phyloP scores from a whole-genome alignment of 2,113 vertebrate species.

The Accipiter cooperii region DNA sequence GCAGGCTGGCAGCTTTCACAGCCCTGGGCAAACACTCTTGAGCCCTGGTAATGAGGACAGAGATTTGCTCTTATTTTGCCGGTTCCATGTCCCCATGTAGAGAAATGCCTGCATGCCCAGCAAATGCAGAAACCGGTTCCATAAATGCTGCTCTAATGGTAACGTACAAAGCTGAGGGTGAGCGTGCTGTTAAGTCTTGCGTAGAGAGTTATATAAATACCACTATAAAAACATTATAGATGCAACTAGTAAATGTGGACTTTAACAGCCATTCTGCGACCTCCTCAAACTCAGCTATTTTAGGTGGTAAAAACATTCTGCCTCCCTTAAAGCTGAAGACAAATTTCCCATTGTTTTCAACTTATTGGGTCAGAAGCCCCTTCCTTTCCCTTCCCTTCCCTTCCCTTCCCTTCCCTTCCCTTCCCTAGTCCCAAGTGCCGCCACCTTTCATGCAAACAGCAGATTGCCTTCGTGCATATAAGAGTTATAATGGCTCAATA shows the following conservation, averaged over 20 bases:
- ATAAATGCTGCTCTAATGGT: background rate
- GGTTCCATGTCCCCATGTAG: background rate
- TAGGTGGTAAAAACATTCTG: background rate
- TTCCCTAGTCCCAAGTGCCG: too few species aligned
- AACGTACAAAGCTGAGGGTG: background rate
- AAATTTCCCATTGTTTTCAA: background rate
- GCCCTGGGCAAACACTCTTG: background rate
- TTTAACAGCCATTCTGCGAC: background rate
- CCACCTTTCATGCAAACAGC: background rate
- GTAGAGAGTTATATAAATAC: background rate
- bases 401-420: background rate
- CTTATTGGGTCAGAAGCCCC: background rate
- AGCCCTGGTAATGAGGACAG: background rate
- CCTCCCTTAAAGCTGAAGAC: background rate
- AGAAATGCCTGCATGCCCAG: background rate
- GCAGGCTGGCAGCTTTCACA: background rate
- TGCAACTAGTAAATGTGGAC: background rate
- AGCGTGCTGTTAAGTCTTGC: background rate
- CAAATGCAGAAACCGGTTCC: background rate
- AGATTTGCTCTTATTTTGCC: background rate
- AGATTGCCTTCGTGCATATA: background rate
- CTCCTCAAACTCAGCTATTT: background rate
- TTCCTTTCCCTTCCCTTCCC: background rate
- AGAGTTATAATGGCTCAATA: background rate
- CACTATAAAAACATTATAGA: background rate